Conservation (phyloP, 2,113 vertebrate genomes). For the Oncorhynchus tshawytscha region DNA sequence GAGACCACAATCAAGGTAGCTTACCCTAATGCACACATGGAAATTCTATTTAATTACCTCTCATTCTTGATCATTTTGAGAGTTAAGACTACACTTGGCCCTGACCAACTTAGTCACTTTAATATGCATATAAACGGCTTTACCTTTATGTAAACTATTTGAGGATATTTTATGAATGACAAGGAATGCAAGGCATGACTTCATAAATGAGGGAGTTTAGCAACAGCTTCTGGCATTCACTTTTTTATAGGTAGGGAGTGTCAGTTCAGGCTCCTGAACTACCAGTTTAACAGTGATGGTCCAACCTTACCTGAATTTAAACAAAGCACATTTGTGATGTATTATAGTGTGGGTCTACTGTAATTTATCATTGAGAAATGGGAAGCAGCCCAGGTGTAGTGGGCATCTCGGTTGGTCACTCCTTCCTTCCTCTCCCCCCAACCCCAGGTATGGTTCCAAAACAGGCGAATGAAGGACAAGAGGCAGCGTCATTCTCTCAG, state of each 20-base stretch:
- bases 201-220: conserved; percentile 58
- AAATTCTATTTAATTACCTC: neutral
- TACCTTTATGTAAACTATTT: conserved; percentile 38
- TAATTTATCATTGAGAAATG: neutral
- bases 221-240: conserved; percentile 40
- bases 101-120: conserved; percentile 32
- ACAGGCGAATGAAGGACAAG: conserved; percentile 75
- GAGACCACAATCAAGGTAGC: conserved; percentile 68
- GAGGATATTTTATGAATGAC: conserved; percentile 53
- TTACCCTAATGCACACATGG: neutral
- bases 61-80: neutral
- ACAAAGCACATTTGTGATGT: neutral
- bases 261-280: neutral
- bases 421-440: neutral
- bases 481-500: conserved; percentile 62
- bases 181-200: conserved; percentile 54
- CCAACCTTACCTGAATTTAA: neutral
- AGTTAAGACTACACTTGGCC: neutral
- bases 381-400: neutral
- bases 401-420: neutral
- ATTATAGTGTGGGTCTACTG: neutral
- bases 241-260: neutral
- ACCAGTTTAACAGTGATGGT: no score
- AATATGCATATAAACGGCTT: conserved; percentile 40
- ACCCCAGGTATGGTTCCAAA: conserved; percentile 70